Conservation (phyloP, 2,113 vertebrate genomes). For the Malurus melanocephalus region DNA sequence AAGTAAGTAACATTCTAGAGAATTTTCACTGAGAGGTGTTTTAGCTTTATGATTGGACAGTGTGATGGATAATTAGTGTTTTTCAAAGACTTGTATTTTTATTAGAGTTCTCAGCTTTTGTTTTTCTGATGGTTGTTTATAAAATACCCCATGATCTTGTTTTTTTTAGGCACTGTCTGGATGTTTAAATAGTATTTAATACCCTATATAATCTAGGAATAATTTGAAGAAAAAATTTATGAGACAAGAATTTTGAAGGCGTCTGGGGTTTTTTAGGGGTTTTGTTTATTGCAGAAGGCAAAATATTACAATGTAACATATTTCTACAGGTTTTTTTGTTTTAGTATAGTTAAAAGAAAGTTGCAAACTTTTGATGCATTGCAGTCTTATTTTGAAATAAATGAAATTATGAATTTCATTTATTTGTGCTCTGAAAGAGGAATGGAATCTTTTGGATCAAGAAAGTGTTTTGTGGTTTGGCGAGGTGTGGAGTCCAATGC, state of each 20-base stretch:
- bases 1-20: background rate
- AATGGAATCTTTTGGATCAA: background rate
- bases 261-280: background rate
- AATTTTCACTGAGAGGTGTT: background rate
- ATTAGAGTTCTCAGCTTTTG: background rate
- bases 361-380: background rate
- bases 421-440: background rate
- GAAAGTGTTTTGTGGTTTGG: background rate
- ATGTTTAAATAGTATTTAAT: background rate
- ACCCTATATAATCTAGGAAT: background rate
- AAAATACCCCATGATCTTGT: background rate
- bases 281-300: background rate
- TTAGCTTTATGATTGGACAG: background rate
- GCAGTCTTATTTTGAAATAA: background rate
- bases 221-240: background rate
- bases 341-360: background rate
- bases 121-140: background rate
- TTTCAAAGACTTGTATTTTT: background rate
- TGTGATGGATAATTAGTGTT: background rate
- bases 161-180: background rate
- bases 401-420: background rate
- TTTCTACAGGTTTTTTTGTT: background rate
- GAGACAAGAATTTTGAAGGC: background rate
- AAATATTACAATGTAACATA: background rate
- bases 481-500: background rate